Evolutionary conservation across 2,797 vertebrate genomes (phyloP).

Genomic region (Podarcis siculus): DNA sequence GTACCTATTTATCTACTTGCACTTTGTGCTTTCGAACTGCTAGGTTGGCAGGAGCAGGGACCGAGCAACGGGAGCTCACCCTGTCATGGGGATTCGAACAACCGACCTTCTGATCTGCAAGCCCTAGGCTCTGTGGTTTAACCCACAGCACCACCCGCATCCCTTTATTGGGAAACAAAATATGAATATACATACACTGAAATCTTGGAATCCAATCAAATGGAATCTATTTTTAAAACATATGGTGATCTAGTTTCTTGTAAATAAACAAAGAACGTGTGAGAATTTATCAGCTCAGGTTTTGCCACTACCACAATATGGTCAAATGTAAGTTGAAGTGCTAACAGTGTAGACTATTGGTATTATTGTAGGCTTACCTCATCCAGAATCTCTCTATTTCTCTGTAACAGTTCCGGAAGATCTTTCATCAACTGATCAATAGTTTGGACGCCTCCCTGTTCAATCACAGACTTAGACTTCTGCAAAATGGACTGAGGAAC

Average conservation of each 20-base stretch:
- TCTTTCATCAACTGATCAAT: conserved; percentile 94
- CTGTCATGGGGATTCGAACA: rapidly evolving
- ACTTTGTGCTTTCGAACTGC: no score
- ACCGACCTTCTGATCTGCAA: no score
- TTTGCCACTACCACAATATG: background rate
- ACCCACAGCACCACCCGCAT: no score
- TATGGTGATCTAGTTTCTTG: background rate
- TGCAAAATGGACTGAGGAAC: conserved; percentile 95
- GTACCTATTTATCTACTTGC: no score
- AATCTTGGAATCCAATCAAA: background rate
- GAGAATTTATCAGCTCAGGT: background rate
- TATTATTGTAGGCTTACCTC: conserved; percentile 80
- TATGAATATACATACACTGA: no score
- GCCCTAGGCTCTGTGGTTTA: no score
- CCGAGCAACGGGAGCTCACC: no score
- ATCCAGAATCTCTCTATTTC: conserved; percentile 96
- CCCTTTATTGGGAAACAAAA: no score
- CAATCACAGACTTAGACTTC: conserved; percentile 89
- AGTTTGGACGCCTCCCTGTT: conserved; percentile 93
- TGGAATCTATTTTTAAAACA: background rate
- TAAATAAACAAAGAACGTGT: background rate
- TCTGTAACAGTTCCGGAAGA: conserved; percentile 92
- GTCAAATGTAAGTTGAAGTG: background rate
- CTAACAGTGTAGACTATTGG: background rate
- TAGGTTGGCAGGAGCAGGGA: no score